These are phyloP conservation scores for Chrysochloris asiatica DNA, from an alignment of 2,113 vertebrate species.

Conservation along the genomic window DNA sequence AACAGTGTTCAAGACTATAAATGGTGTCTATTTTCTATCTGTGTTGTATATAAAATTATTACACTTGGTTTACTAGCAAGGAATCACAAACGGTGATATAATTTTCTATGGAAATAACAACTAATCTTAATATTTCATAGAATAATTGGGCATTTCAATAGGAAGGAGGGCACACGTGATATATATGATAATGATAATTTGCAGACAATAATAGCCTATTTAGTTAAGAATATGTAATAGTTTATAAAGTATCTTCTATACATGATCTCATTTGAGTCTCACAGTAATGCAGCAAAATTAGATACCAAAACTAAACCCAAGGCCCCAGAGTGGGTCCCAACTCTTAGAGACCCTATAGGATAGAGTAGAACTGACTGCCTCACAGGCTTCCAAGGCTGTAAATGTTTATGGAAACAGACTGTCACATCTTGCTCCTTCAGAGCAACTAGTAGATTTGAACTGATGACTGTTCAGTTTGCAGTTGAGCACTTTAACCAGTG, in stretches of 20 bases:
- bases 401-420: too few relatives aligned
- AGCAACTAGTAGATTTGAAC: too few relatives aligned
- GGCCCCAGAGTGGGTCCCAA: too few relatives aligned
- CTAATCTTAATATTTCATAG: constrained; percentile 3
- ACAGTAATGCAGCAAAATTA: not conserved
- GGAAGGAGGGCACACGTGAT: not conserved
- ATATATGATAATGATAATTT: not conserved
- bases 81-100: not conserved
- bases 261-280: not conserved
- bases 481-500: too few relatives aligned
- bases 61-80: too few relatives aligned
- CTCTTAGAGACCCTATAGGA: too few relatives aligned
- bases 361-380: too few relatives aligned
- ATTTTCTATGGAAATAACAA: constrained; percentile 1
- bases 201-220: not conserved
- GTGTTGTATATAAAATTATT: not conserved
- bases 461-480: too few relatives aligned
- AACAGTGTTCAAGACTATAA: not conserved
- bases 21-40: not conserved
- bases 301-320: too few relatives aligned
- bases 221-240: constrained; percentile 19
- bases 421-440: too few relatives aligned
- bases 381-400: too few relatives aligned
- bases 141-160: not conserved
- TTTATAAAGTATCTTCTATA: not conserved